Evolutionary conservation across 1,140 invertebrate species (phyloP), one percentile per base, ranked within the genome.

Genomic region (Apis laboriosa): DNA sequence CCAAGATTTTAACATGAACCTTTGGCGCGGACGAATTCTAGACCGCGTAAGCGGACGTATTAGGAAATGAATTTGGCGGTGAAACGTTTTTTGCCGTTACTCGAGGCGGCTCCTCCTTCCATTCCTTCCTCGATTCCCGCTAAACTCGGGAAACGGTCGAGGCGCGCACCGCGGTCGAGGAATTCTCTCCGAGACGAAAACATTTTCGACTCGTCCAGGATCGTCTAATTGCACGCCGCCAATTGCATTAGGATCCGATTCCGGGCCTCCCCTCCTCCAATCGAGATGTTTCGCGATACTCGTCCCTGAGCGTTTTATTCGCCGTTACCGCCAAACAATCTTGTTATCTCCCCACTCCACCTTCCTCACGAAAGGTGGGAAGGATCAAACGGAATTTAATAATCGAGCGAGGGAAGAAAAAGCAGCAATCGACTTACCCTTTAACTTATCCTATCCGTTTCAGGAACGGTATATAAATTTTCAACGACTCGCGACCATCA

Each of bases 1-100:
- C 17, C 13, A 63, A 34, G 80, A 86, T 86, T 90, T 91, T 91
- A 91, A 90, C 89, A 91, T 90, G 88, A 90, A 87, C 86, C 84
- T 90, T 90, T 91, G 90, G 90, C 88, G 88, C 89, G 87, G 89
- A 91, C 87, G 90, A 90, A 91, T 91, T 91, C 90, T 91, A 91
- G 89, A 89, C 85, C 88, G 85, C 84, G 85, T 83, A 80, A 73
- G 34, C 34, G 84, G 89, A 91, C 90, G 89, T 91, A 91, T 90
- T 91, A 90, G 90, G 90, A 86, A 91, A 90, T 91, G 90, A 91
- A 91, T 91, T 91, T 91, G 87, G 85, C 87, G 89, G 79, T 80
- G 63, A 67, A 61, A 12, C 74, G 87, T 89, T 78, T 90, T 90
- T 90, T 85, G 64, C 17, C 55, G 53, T 53, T 19, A 15, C 4